Percentiles rank a stretch among this genome's conserved stretches.
Evolutionary conservation across 2,888 invertebrate genomes (phyloP).

Genomic region (Oscheius sp.): DNA sequence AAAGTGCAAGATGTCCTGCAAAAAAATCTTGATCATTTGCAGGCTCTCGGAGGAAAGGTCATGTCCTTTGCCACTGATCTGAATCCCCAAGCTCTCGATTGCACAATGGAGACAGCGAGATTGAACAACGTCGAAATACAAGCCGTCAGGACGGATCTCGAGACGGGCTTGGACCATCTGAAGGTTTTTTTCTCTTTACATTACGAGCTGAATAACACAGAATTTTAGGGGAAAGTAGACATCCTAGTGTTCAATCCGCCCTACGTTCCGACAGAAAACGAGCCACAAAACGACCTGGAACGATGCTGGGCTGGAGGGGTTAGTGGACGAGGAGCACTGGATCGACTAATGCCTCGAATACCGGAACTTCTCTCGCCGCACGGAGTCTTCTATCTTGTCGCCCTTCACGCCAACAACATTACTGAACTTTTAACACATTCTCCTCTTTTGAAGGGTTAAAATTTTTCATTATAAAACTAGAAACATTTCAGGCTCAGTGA

Average conservation of each 20-base stretch:
- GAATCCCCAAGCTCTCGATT: conserved; percentile 84
- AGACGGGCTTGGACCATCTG: conserved; percentile 45
- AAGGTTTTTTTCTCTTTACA: conserved; percentile 13
- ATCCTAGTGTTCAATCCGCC: conserved; percentile 96
- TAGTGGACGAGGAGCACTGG: conserved; percentile 80
- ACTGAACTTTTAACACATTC: conserved; percentile 66
- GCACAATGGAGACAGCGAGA: conserved; percentile 81
- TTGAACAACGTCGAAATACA: conserved; percentile 80
- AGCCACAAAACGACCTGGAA: conserved; percentile 52
- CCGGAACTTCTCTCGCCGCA: conserved; percentile 46
- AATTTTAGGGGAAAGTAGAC: conserved; percentile 78
- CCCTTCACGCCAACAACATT: conserved; percentile 89
- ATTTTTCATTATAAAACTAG: background rate
- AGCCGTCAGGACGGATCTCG: conserved; percentile 72
- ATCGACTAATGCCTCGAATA: conserved; percentile 78
- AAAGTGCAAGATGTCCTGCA: background rate
- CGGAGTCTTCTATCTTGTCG: conserved; percentile 85
- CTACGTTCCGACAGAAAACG: conserved; percentile 83
- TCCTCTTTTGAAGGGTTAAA: conserved; percentile 38
- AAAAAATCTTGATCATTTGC: conserved; percentile 18
- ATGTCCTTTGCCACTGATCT: conserved; percentile 80
- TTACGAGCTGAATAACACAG: background rate
- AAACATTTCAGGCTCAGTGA: conserved; percentile 75
- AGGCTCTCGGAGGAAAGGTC: conserved; percentile 55
- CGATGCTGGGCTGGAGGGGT: conserved; percentile 78